Conservation (phyloP, 2,888 invertebrate genomes). For the Tetanocera ferruginea region DNA sequence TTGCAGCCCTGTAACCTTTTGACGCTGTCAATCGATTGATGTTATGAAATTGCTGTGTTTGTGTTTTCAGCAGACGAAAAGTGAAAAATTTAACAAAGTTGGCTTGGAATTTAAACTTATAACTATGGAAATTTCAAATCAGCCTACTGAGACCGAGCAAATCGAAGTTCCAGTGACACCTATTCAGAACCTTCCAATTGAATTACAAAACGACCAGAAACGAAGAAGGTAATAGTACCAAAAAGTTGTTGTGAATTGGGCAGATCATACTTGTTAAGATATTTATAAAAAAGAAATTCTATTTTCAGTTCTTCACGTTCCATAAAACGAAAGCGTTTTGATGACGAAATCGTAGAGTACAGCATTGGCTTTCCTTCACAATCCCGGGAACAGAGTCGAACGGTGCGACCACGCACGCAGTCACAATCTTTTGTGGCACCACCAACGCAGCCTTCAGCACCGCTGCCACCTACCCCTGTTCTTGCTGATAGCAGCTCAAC, state of each 20-base stretch:
- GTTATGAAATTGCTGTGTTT: background rate
- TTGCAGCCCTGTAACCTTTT: too few species aligned
- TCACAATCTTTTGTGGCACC: slow-evolving; percentile 69
- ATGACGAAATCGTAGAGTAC: slow-evolving; percentile 96
- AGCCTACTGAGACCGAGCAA: slow-evolving; percentile 36
- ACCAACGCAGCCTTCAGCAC: slow-evolving; percentile 47
- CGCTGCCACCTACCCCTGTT: slow-evolving; percentile 36
- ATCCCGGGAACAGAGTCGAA: slow-evolving; percentile 58
- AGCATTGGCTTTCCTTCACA: slow-evolving; percentile 79
- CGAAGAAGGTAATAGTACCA: slow-evolving; percentile 61
- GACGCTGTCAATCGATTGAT: slow-evolving; percentile 4
- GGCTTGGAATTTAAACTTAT: slow-evolving; percentile 22
- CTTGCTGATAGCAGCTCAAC: slow-evolving; percentile 38
- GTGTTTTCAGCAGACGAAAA: slow-evolving; percentile 13
- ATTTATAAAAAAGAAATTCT: slow-evolving; percentile 23
- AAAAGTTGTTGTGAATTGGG: too few species aligned
- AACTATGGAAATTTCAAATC: slow-evolving; percentile 29
- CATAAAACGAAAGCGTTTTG: slow-evolving; percentile 95
- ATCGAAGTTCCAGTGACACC: slow-evolving; percentile 45
- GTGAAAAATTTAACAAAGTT: slow-evolving; percentile 38
- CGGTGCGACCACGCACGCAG: slow-evolving; percentile 70
- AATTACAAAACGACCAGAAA: slow-evolving; percentile 65
- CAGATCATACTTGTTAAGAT: background rate
- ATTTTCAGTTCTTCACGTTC: slow-evolving; percentile 87
- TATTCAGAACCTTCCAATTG: slow-evolving; percentile 60